These are phyloP conservation scores for Thunnus maccoyii DNA, from an alignment of 2,113 vertebrate species.

Conservation along the genomic window DNA sequence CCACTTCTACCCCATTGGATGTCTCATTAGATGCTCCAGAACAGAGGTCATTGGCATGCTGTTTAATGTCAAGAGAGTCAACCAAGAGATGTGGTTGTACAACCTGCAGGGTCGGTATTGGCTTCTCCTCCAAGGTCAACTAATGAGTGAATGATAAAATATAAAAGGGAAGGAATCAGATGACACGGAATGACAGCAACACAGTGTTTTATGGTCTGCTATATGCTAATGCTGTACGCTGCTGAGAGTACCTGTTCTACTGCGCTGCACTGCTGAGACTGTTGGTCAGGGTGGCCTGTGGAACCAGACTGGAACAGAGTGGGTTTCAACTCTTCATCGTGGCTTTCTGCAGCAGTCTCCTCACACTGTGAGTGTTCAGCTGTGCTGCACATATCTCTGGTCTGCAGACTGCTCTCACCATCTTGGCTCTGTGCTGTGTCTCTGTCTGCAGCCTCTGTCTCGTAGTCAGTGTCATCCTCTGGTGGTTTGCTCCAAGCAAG, in stretches of 20 bases:
- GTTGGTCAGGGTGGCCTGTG: background rate
- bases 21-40: conserved; percentile 10
- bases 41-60: background rate
- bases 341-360: conserved; percentile 10
- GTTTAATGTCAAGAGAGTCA: conserved; percentile 16
- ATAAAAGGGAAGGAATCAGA: conserved; percentile 7
- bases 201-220: background rate
- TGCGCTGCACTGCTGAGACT: conserved; percentile 37
- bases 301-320: conserved; percentile 3
- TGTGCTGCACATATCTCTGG: background rate
- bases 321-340: conserved; percentile 6
- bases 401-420: background rate
- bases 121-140: background rate
- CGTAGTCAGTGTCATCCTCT: conserved; percentile 24
- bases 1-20: conserved; percentile 8
- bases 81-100: background rate
- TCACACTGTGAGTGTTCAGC: conserved; percentile 27
- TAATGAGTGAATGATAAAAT: background rate
- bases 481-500: conserved; percentile 83
- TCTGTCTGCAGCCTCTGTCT: conserved; percentile 11
- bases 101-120: background rate
- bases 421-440: conserved; percentile 14
- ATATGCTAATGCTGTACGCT: background rate
- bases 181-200: background rate
- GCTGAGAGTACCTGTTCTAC: conserved; percentile 42